A percentile compares a stretch with the other conserved stretches of the same genome.
These are phyloP conservation scores for Syngnathus rostellatus DNA, from an alignment of 2,797 vertebrate species.

Conservation along the genomic window DNA sequence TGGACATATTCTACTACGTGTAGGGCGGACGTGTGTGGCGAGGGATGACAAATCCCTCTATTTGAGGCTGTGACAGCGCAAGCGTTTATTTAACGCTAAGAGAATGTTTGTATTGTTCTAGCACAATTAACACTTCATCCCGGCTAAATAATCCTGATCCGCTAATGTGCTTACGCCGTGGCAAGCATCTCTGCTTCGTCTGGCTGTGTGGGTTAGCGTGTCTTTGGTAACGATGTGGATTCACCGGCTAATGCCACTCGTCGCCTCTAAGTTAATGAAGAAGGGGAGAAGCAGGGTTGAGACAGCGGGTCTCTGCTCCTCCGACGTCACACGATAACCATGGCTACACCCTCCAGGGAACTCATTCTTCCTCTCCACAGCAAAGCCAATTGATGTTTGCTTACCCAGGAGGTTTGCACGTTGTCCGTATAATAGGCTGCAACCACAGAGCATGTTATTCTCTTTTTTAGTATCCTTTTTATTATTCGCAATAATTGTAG, in stretches of 20 bases:
- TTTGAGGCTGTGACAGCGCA: constrained; percentile 28
- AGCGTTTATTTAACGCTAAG: constrained; percentile 44
- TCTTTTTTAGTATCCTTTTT: constrained; percentile 7
- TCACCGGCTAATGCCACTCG: constrained; percentile 42
- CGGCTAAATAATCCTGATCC: constrained; percentile 62
- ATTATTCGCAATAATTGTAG: background rate
- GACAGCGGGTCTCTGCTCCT: constrained; percentile 53
- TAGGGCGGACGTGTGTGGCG: constrained; percentile 32
- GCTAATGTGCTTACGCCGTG: constrained; percentile 60
- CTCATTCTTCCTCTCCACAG: constrained; percentile 50
- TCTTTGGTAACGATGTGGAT: constrained; percentile 34
- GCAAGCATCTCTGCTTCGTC: constrained; percentile 46
- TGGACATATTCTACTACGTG: constrained; percentile 44
- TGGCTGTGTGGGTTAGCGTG: constrained; percentile 56
- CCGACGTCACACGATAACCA: constrained; percentile 67
- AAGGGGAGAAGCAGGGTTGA: constrained; percentile 43
- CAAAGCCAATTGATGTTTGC: constrained; percentile 47
- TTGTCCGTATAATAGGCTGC: constrained; percentile 17
- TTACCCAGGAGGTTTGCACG: constrained; percentile 34
- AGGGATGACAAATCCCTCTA: constrained; percentile 42
- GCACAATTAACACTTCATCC: constrained; percentile 59
- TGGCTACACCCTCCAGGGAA: constrained; percentile 66
- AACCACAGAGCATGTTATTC: constrained; percentile 1
- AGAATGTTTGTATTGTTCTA: constrained; percentile 52
- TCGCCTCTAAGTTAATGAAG: constrained; percentile 69